phyloP scores from a whole-genome alignment of 2,888 invertebrate genomes.

The Chouioia cunea region DNA sequence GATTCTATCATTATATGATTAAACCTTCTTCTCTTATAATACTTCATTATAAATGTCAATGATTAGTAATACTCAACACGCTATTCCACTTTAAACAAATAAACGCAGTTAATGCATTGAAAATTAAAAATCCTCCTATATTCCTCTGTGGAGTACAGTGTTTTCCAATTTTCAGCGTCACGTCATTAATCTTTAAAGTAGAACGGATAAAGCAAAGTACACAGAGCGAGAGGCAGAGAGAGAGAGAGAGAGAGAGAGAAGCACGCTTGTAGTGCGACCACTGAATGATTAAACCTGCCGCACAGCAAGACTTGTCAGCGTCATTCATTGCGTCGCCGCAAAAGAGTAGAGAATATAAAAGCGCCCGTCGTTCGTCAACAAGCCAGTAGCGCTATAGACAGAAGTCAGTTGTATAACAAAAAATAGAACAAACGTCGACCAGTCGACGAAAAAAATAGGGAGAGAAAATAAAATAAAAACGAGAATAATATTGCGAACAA shows the following conservation, averaged over 20 bases:
- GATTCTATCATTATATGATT: too few relatives aligned
- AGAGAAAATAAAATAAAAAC: neutral
- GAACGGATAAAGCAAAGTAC: slow-evolving; percentile 19
- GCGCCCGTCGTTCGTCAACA: slow-evolving; percentile 4
- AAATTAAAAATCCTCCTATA: slow-evolving; percentile 2
- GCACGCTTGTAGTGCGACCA: slow-evolving; percentile 5
- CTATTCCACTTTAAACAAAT: too few relatives aligned
- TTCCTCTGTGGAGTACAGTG: neutral
- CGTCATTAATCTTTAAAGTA: slow-evolving; percentile 32
- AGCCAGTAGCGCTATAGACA: neutral
- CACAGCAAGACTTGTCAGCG: slow-evolving; percentile 22
- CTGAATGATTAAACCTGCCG: slow-evolving; percentile 36
- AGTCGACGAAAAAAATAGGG: neutral
- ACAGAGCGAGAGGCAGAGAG: neutral
- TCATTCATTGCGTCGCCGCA: slow-evolving; percentile 31
- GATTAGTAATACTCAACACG: too few relatives aligned
- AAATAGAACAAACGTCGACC: neutral
- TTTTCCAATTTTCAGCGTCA: slow-evolving; percentile 25
- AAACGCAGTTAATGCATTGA: too few relatives aligned
- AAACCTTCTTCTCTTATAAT: too few relatives aligned
- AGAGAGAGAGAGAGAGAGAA: neutral
- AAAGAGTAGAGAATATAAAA: neutral
- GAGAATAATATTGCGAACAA: slow-evolving; percentile 7
- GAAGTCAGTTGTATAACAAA: neutral
- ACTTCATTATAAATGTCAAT: too few relatives aligned